Conservation (phyloP, 2,797 vertebrate species). For the Poeciliopsis gracilis region DNA sequence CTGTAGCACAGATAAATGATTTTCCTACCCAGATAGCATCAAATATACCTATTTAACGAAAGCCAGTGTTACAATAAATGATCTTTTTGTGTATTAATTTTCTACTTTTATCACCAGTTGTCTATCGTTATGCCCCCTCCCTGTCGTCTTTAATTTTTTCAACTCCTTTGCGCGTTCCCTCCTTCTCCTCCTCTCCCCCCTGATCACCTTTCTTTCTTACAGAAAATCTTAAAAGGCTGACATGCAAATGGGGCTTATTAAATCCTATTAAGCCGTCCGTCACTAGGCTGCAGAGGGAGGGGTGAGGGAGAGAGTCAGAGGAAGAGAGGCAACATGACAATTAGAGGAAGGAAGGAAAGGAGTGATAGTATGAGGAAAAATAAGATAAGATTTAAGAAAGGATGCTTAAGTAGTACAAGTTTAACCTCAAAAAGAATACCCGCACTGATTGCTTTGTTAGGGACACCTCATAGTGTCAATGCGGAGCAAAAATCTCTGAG, state of each 20-base stretch:
- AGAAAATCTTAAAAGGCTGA: slow-evolving; percentile 80
- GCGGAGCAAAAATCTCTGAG: not conserved
- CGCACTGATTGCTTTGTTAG: not conserved
- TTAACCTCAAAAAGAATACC: not conserved
- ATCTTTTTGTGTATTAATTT: slow-evolving; percentile 17
- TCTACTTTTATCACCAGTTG: slow-evolving; percentile 28
- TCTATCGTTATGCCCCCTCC: slow-evolving; percentile 30
- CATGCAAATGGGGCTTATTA: slow-evolving; percentile 86
- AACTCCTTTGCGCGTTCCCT: slow-evolving; percentile 33
- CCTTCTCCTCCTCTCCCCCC: slow-evolving; percentile 27
- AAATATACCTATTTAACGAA: slow-evolving; percentile 9
- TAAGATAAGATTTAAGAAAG: slow-evolving; percentile 13
- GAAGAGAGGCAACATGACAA: slow-evolving; percentile 28
- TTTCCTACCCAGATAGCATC: not conserved
- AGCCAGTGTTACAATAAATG: not conserved
- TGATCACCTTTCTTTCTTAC: slow-evolving; percentile 72
- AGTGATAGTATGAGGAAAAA: slow-evolving; percentile 20
- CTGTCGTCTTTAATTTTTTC: slow-evolving; percentile 37
- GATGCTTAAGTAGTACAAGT: slow-evolving; percentile 15
- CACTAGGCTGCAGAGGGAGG: slow-evolving; percentile 59
- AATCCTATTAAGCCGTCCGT: slow-evolving; percentile 84
- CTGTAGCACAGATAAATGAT: not conserved
- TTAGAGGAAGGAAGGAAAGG: slow-evolving; percentile 37
- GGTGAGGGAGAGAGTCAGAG: slow-evolving; percentile 8
- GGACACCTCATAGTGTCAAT: not conserved